Base-by-base conservation (phyloP, 2,113 vertebrate genomes). In the Rissa tridactyla region DNA sequence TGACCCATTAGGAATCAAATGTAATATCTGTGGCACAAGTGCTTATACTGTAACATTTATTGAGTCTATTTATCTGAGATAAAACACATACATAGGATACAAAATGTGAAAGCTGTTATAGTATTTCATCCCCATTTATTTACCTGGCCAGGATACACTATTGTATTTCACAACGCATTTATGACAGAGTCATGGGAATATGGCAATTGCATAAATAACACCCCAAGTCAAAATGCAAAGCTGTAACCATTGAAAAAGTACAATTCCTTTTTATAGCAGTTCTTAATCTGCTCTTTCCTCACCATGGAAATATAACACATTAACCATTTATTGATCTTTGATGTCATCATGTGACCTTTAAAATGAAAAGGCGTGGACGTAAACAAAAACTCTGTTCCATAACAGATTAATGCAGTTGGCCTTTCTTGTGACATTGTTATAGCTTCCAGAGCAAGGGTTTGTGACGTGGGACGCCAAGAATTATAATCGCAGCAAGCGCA, bases 1-100 rank as follows among this genome's bases (percentile, higher is more conserved):
- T 91, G 92, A 97, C 71, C 84, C 89, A 91, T 97, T 95, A 95
- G 78, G 78, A 95, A 94, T 73, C 92, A 91, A 97, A 95, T 66
- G 66, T 44, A 90, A 25, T 95, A 94, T 87, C 77, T 92, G 84
- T 95, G 93, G 89, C 84, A 87, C 71, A 82, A 95, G 73, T 86
- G 84, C 78, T 82, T 77, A 86, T 51, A 94, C 71, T 58, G 71
- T 90, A 95, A 88, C 92, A 88, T 92, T 96, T 94, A 95, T 86
- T 92, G 91, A 82, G 91, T 30, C 78, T 88, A 90, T 95, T 96
- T 94, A 96, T 82, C 86, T 58, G 89, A 94, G 92, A 94, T 94
- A 95, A 95, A 97, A 96, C 55, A 77, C 78, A 80, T 11, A 86
- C 62, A 77, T 14, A 90, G 62, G 92, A 95, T 66, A 96, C 30